Base-by-base conservation (phyloP, 37 sponge, comb jelly and placozoan species). In the Beroe forskalii region DNA sequence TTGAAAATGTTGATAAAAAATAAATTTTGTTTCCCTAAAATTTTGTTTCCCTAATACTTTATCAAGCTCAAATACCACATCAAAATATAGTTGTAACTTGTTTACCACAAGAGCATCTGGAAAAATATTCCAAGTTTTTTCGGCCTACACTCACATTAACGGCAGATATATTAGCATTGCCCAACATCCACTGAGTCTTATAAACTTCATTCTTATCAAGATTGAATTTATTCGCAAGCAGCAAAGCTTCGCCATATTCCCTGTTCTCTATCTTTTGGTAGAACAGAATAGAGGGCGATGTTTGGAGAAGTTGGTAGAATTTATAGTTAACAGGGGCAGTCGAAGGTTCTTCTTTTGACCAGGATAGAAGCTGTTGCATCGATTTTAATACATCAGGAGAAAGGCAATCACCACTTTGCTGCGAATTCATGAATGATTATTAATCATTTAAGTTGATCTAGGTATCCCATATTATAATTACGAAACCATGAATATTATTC, bases 161-260 rank as follows among this genome's bases (percentile, higher is more conserved):
- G 1, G 86, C 86, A 80, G 86, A 80, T 4, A 44, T 41, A 38
- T 80, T 43, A 22, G 30, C 35, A 38, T 80, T 80, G n/a, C 30
- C 35, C n/a, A 20, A n/a, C 1, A 1, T 25, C 86, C 86, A 80
- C 28, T 80, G 86, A 6, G 86, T 37, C 35, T 80, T 80, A 48
- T 80, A 80, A 17, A 80, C 86, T 44, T 80, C 86, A 80, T 80
- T 44, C 44, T 41, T 44, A 23, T 80, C 55, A 0, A 80, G 86
- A 23, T 38, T 28, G 42, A 80, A 80, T 37, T 80, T 80, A 25
- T 80, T 80, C 8, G 86, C 86, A 32, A 80, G 40, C 25, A 80
- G 27, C 17, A 80, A 22, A 1, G 86, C 86, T 27, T 80, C 86
- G n/a, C 86, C 86, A 44, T 44, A 80, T 25, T 80, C 86, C 40